Percentiles rank a stretch among this genome's conserved stretches.
phyloP scores from a whole-genome alignment of 2,797 vertebrate species.

The Periparus ater region DNA sequence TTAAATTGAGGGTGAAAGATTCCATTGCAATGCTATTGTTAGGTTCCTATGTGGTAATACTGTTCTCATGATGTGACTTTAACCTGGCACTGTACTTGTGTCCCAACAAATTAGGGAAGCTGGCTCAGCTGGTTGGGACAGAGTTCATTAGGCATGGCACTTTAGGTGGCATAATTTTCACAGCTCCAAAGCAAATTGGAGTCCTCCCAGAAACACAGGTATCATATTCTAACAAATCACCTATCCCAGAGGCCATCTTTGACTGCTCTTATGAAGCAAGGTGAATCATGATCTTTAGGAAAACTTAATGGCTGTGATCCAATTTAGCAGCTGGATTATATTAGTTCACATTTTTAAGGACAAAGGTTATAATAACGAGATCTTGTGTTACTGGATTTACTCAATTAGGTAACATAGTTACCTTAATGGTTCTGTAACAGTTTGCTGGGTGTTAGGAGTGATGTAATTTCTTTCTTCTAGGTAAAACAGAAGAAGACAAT shows the following conservation, averaged over 20 bases:
- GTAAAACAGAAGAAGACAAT: background rate
- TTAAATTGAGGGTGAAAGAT: background rate
- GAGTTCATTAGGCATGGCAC: background rate
- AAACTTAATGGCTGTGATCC: constrained; percentile 23
- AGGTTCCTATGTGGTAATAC: background rate
- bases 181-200: constrained; percentile 14
- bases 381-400: background rate
- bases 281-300: constrained; percentile 55
- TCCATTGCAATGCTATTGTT: background rate
- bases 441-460: background rate
- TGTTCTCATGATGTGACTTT: background rate
- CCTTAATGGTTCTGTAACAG: constrained; percentile 18
- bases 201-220: constrained; percentile 19
- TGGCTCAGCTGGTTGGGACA: constrained; percentile 43
- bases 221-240: background rate
- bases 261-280: background rate
- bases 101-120: constrained; percentile 1
- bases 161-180: constrained; percentile 13
- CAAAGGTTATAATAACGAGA: constrained; percentile 51
- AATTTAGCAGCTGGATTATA: constrained; percentile 32
- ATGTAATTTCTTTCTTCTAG: background rate
- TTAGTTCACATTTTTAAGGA: constrained; percentile 61
- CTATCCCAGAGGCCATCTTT: constrained; percentile 19
- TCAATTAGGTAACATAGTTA: constrained; percentile 37
- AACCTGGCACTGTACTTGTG: background rate